Evolutionary conservation across 2,888 invertebrate species (phyloP).

Genomic region (Coecobrya sp.): DNA sequence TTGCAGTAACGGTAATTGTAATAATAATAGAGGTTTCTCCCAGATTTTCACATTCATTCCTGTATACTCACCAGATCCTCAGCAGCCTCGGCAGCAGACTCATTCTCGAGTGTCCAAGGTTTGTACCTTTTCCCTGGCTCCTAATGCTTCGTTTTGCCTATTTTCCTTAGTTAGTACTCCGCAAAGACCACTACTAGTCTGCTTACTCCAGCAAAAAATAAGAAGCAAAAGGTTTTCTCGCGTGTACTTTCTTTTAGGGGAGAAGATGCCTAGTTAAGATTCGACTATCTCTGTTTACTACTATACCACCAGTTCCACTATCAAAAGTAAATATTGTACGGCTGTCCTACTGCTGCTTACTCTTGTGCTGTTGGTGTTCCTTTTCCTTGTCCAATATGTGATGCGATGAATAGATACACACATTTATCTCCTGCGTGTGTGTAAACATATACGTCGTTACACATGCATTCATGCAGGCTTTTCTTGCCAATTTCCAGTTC

Average conservation of each 20-base stretch:
- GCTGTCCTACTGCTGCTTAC: slow-evolving; percentile 40
- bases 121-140: slow-evolving; percentile 51
- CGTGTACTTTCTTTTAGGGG: slow-evolving; percentile 52
- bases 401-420: slow-evolving; percentile 60
- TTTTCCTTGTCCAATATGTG: slow-evolving; percentile 50
- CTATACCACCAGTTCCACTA: slow-evolving; percentile 23
- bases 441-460: slow-evolving; percentile 48
- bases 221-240: slow-evolving; percentile 41
- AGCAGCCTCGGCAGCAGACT: background rate
- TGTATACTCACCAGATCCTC: slow-evolving; percentile 2
- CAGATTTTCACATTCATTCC: slow-evolving; percentile 72
- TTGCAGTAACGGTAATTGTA: slow-evolving; percentile 64
- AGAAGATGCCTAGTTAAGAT: slow-evolving; percentile 59
- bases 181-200: slow-evolving; percentile 23
- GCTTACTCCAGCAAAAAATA: slow-evolving; percentile 51
- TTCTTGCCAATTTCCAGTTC: slow-evolving; percentile 81
- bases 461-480: slow-evolving; percentile 68
- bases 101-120: slow-evolving; percentile 39
- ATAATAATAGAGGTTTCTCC: slow-evolving; percentile 59
- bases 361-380: slow-evolving; percentile 39
- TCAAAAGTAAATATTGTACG: slow-evolving; percentile 70
- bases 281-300: slow-evolving; percentile 67
- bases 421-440: slow-evolving; percentile 40
- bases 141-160: background rate
- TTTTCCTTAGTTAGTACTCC: slow-evolving; percentile 21